phyloP scores from a whole-genome alignment of 1,140 invertebrate species.

The Tetraneura akinire region DNA sequence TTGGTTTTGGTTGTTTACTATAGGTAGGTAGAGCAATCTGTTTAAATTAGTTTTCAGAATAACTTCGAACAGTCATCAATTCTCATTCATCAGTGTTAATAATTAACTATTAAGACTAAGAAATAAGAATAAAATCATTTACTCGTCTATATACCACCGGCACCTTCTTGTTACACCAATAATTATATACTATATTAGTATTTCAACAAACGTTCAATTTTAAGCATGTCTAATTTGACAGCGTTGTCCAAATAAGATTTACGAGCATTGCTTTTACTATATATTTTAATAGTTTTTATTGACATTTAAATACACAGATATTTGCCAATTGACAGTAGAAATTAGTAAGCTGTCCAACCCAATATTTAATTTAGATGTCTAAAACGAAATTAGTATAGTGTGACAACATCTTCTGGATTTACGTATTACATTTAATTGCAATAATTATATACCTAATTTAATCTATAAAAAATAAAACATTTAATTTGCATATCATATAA shows the following conservation, averaged over 20 bases:
- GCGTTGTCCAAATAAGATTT: slow-evolving; percentile 28
- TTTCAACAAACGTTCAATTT: neutral
- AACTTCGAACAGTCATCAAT: neutral
- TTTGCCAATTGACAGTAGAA: slow-evolving; percentile 14
- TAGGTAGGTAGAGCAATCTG: neutral
- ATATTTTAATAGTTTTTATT: too few species aligned
- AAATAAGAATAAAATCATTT: neutral
- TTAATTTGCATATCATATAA: too few species aligned
- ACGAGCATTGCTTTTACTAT: neutral
- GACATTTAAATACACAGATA: neutral
- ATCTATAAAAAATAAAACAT: too few species aligned
- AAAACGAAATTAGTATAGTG: too few species aligned
- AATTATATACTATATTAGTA: neutral
- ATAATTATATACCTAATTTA: too few species aligned
- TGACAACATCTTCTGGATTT: too few species aligned
- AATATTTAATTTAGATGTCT: neutral
- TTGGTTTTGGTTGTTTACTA: neutral
- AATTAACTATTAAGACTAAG: neutral
- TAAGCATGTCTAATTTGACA: slow-evolving; percentile 24
- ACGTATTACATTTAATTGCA: too few species aligned
- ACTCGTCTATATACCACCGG: too few species aligned
- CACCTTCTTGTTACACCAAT: neutral
- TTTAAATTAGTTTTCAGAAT: slow-evolving; percentile 33
- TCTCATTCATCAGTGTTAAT: neutral
- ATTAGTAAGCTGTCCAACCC: slow-evolving; percentile 7